Conservation (phyloP, 2,888 invertebrate genomes). For the Conchocele bisecta region DNA sequence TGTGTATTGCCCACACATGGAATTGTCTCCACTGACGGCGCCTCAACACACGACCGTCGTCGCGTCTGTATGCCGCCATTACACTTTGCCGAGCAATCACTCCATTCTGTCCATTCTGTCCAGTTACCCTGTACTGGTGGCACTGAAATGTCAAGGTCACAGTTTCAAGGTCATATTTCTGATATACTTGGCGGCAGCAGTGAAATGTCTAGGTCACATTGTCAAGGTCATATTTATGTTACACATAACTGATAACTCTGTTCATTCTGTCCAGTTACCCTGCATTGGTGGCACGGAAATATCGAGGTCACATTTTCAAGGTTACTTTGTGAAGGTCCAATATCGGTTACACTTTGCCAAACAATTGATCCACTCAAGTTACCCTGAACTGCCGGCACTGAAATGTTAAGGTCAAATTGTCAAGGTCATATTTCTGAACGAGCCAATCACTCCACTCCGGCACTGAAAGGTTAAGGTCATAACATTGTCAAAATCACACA, state of each 20-base stretch:
- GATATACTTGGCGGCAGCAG: too few relatives aligned
- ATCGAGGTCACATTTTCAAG: not conserved
- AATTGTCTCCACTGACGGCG: conserved; percentile 84
- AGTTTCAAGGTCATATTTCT: not conserved
- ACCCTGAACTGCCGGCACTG: too few relatives aligned
- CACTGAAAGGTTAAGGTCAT: too few relatives aligned
- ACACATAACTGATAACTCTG: conserved; percentile 89
- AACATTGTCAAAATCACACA: too few relatives aligned
- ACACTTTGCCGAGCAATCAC: conserved; percentile 89
- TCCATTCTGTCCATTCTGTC: conserved; percentile 90
- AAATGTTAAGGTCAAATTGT: not conserved
- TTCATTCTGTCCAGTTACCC: conserved; percentile 86
- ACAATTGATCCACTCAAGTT: too few relatives aligned
- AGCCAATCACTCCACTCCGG: too few relatives aligned
- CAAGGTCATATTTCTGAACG: not conserved
- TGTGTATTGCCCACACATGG: conserved; percentile 89
- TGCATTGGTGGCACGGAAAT: conserved; percentile 83
- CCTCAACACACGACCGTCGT: conserved; percentile 88
- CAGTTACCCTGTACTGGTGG: conserved; percentile 83
- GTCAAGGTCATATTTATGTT: conserved; percentile 79
- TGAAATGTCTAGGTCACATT: not conserved
- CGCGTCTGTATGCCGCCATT: conserved; percentile 88
- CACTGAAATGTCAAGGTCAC: conserved; percentile 59
- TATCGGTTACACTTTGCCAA: too few relatives aligned
- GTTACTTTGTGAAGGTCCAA: too few relatives aligned